phyloP scores from a whole-genome alignment of 2,888 invertebrate species.

The Priapulus caudatus region DNA sequence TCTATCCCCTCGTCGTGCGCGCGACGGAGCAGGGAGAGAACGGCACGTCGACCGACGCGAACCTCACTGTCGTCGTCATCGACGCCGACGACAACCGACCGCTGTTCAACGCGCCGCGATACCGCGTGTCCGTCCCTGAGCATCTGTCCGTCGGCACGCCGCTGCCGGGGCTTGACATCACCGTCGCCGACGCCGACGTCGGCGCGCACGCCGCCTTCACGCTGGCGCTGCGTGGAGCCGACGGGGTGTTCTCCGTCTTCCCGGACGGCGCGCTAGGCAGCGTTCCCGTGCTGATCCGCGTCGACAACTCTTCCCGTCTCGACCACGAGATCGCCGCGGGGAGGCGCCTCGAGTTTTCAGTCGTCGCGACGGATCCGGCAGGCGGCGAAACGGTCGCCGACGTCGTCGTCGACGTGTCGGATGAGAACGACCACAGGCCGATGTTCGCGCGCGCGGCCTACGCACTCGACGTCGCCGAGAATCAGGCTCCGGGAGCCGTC shows the following conservation, averaged over 20 bases:
- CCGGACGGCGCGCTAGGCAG: slow-evolving; percentile 56
- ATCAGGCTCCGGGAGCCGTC: slow-evolving; percentile 57
- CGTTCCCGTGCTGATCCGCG: slow-evolving; percentile 59
- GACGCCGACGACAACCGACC: slow-evolving; percentile 84
- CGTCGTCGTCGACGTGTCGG: slow-evolving; percentile 25
- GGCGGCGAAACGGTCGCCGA: background rate
- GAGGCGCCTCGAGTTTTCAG: slow-evolving; percentile 49
- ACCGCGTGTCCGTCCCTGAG: slow-evolving; percentile 65
- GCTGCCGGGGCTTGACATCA: slow-evolving; percentile 67
- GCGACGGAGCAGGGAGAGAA: background rate
- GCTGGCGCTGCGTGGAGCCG: slow-evolving; percentile 49
- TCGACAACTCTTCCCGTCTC: slow-evolving; percentile 51
- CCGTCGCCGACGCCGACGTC: slow-evolving; percentile 71
- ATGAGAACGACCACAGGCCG: slow-evolving; percentile 49
- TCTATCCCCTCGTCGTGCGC: slow-evolving; percentile 51
- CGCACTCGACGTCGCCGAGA: slow-evolving; percentile 59
- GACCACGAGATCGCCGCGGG: slow-evolving; percentile 56
- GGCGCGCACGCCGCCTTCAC: slow-evolving; percentile 60
- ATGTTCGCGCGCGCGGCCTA: slow-evolving; percentile 50
- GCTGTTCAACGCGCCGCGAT: slow-evolving; percentile 65
- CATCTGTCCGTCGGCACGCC: slow-evolving; percentile 68
- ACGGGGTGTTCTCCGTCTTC: slow-evolving; percentile 49
- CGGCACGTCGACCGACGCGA: slow-evolving; percentile 53
- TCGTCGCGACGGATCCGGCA: background rate
- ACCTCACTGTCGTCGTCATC: slow-evolving; percentile 66